Percentiles rank a stretch among this genome's conserved stretches.
Evolutionary conservation across 2,797 vertebrate species (phyloP).

Genomic region (Distichodus sexfasciatus): DNA sequence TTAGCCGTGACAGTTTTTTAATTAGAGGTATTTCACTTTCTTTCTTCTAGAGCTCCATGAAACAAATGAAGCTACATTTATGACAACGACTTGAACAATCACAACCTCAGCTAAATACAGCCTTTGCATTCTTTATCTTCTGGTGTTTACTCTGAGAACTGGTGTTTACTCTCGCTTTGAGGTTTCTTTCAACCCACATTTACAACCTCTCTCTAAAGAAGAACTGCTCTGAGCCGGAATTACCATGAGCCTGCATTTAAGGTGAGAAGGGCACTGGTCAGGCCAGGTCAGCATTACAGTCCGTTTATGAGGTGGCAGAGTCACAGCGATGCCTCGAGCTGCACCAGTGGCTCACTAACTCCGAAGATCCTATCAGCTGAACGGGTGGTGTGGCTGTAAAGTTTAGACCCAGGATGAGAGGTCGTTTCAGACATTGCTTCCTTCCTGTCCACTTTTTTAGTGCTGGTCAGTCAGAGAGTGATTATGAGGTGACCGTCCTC

Average conservation of each 20-base stretch:
- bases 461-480: slow-evolving; percentile 22
- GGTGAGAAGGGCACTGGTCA: not conserved
- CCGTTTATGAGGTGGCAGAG: slow-evolving; percentile 13
- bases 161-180: not conserved
- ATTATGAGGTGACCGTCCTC: slow-evolving; percentile 27
- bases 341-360: slow-evolving; percentile 3
- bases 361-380: slow-evolving; percentile 45
- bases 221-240: slow-evolving; percentile 6
- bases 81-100: not conserved
- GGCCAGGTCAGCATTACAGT: not conserved
- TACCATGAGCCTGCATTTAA: not conserved
- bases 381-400: slow-evolving; percentile 42
- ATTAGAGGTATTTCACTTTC: not conserved
- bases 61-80: not conserved
- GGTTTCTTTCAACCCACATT: not conserved
- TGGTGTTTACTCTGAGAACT: too few relatives aligned
- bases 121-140: not conserved
- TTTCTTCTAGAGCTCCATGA: too few relatives aligned
- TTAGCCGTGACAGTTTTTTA: not conserved
- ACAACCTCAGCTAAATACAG: not conserved
- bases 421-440: slow-evolving; percentile 46
- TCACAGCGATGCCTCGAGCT: slow-evolving; percentile 29
- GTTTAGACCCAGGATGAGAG: slow-evolving; percentile 38
- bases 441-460: slow-evolving; percentile 52
- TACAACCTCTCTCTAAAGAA: not conserved